Conservation (phyloP, 1,140 invertebrate genomes). For the Atta cephalotes region DNA sequence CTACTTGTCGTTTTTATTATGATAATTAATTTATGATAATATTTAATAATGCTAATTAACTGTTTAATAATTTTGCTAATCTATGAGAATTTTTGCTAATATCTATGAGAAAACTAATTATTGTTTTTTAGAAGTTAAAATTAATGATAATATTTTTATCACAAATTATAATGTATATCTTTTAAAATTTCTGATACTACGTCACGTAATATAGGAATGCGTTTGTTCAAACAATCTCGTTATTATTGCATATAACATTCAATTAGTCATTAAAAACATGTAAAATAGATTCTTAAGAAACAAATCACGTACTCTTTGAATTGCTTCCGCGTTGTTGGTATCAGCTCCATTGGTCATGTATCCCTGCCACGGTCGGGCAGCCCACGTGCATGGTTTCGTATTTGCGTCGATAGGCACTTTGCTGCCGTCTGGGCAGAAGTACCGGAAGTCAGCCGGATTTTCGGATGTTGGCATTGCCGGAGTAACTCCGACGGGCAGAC, state of each 20-base stretch:
- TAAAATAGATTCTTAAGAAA: background rate
- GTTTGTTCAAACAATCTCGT: background rate
- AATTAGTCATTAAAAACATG: slow-evolving; percentile 4
- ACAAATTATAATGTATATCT: background rate
- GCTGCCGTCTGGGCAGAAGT: slow-evolving; percentile 94
- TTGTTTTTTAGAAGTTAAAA: background rate
- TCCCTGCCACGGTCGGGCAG: slow-evolving; percentile 92
- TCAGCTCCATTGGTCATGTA: slow-evolving; percentile 88
- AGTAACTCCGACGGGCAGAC: slow-evolving; percentile 87
- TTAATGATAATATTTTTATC: background rate
- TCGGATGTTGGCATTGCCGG: slow-evolving; percentile 85
- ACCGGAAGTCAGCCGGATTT: slow-evolving; percentile 89
- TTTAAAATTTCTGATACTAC: background rate
- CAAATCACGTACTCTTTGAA: slow-evolving; percentile 79
- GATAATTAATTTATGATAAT: background rate
- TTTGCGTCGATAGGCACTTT: slow-evolving; percentile 88
- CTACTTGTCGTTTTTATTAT: background rate
- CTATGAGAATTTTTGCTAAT: background rate
- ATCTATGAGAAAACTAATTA: background rate
- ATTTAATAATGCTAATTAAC: background rate
- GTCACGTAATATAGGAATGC: background rate
- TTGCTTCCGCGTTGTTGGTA: slow-evolving; percentile 84
- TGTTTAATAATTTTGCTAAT: background rate
- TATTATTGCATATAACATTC: background rate
- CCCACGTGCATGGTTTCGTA: slow-evolving; percentile 92